Conservation (phyloP, 2,113 vertebrate genomes). For the Oxyura jamaicensis region DNA sequence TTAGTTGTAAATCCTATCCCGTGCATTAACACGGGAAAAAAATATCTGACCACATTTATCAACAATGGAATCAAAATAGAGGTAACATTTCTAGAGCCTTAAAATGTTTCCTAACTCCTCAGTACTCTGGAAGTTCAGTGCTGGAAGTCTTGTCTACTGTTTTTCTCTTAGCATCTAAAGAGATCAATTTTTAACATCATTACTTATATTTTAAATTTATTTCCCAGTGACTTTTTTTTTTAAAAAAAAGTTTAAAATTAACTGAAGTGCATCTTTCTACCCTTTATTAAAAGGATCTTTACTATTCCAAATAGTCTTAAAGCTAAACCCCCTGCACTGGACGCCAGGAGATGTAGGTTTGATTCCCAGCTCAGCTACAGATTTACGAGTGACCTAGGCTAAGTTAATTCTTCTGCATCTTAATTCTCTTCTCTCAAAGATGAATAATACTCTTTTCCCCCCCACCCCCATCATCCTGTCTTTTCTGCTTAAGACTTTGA, state of each 20-base stretch:
- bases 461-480: background rate
- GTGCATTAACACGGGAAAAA: background rate
- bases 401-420: conserved; percentile 12
- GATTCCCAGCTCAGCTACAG: conserved; percentile 24
- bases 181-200: background rate
- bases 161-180: background rate
- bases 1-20: background rate
- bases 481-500: background rate
- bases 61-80: background rate
- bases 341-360: background rate
- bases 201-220: background rate
- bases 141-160: background rate
- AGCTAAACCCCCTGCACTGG: background rate
- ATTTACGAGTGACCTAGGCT: conserved; percentile 20
- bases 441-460: background rate
- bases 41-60: rapidly evolving
- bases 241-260: background rate
- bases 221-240: background rate
- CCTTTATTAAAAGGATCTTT: background rate
- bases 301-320: background rate
- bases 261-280: background rate
- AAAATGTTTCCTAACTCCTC: background rate
- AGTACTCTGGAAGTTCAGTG: background rate
- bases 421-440: background rate
- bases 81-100: background rate